Percentiles rank a stretch among this genome's conserved stretches.
These are phyloP conservation scores for Bucco capensis DNA, from an alignment of 2,113 vertebrate genomes.

Conservation along the genomic window DNA sequence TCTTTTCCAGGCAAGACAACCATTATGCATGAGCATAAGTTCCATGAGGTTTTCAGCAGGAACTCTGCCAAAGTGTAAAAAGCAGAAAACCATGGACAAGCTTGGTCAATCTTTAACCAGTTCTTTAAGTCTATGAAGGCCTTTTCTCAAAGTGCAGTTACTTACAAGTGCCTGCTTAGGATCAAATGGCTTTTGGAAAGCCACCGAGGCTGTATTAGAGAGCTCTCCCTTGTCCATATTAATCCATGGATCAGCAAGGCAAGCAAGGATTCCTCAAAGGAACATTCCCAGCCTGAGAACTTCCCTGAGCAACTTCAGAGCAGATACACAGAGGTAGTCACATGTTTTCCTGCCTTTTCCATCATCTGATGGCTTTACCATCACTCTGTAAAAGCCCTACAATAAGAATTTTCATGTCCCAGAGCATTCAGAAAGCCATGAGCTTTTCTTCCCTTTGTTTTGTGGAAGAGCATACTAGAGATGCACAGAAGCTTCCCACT, in stretches of 20 bases:
- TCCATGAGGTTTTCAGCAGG: background rate
- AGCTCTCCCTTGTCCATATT: background rate
- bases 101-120: background rate
- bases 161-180: background rate
- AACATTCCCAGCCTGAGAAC: background rate
- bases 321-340: fast-evolving
- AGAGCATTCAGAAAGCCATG: background rate
- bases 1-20: background rate
- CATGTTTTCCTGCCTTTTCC: background rate
- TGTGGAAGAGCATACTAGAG: background rate
- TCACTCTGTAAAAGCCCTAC: background rate
- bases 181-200: background rate
- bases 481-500: background rate
- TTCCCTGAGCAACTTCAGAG: background rate
- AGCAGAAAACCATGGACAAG: background rate
- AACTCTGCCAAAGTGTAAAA: background rate
- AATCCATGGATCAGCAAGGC: background rate
- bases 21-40: background rate
- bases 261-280: background rate
- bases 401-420: background rate
- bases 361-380: background rate
- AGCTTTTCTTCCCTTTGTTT: background rate
- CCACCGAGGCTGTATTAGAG: background rate
- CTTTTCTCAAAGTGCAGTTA: background rate
- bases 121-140: fast-evolving